These are phyloP conservation scores for Narcine bancroftii DNA, from an alignment of 2,113 vertebrate genomes.

Conservation along the genomic window DNA sequence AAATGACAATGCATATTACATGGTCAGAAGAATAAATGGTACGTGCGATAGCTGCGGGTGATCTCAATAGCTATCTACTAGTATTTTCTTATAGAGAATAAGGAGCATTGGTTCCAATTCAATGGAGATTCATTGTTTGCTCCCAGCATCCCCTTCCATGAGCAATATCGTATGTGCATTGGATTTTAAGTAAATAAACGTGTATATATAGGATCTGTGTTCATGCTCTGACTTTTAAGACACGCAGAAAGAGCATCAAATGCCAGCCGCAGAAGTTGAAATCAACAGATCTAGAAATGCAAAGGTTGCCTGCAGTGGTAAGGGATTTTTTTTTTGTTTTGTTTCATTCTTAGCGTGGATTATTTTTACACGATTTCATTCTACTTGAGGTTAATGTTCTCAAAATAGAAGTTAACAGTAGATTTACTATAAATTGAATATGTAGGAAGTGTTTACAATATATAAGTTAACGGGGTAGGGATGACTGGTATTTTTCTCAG, in stretches of 20 bases:
- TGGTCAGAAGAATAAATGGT: constrained; percentile 57
- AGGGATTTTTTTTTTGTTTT: constrained; percentile 39
- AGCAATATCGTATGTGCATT: constrained; percentile 43
- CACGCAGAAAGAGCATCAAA: constrained; percentile 33
- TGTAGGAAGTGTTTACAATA: too few relatives aligned
- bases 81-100: constrained; percentile 48
- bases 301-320: constrained; percentile 53
- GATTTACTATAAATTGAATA: neutral
- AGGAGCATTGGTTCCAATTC: constrained; percentile 52
- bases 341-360: neutral
- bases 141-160: constrained; percentile 49
- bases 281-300: constrained; percentile 43
- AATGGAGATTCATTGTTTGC: constrained; percentile 52
- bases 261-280: constrained; percentile 48
- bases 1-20: constrained; percentile 66
- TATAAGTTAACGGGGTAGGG: neutral
- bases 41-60: constrained; percentile 48
- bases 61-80: constrained; percentile 52
- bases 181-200: constrained; percentile 45
- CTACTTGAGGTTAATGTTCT: neutral
- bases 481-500: neutral
- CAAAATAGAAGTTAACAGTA: neutral
- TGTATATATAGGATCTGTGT: constrained; percentile 50
- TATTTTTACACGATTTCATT: neutral
- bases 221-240: constrained; percentile 39